Conservation (phyloP, 2,113 vertebrate species). For the Hemiprocne comata region DNA sequence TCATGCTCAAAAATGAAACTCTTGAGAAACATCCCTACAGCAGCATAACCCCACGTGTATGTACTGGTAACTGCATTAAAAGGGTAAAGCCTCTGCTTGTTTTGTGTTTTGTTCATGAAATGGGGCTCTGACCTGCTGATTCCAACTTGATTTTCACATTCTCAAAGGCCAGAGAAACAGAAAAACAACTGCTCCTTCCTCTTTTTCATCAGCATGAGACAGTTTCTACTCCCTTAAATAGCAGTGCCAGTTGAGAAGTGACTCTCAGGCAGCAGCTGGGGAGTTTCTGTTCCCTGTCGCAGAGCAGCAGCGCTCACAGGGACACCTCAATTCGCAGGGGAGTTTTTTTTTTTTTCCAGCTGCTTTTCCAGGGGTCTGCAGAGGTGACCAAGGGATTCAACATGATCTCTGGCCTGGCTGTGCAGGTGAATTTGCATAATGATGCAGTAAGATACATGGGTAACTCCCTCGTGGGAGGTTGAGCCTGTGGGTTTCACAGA, state of each 20-base stretch:
- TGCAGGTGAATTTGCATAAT: background rate
- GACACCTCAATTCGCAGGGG: background rate
- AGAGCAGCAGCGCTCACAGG: background rate
- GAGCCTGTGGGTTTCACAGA: background rate
- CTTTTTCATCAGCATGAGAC: background rate
- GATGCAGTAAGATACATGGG: background rate
- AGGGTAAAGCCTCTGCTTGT: background rate
- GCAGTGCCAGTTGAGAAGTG: background rate
- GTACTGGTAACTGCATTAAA: background rate
- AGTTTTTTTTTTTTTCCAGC: background rate
- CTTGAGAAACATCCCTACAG: background rate
- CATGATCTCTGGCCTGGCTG: background rate
- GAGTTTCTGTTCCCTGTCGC: slow-evolving; percentile 42
- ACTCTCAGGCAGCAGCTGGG: background rate
- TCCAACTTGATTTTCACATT: background rate
- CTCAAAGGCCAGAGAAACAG: background rate
- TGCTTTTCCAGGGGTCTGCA: background rate
- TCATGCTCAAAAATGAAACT: background rate
- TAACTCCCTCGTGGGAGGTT: background rate
- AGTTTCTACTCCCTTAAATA: background rate
- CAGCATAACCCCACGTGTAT: accelerated
- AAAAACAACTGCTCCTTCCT: slow-evolving; percentile 35
- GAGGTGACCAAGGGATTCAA: accelerated
- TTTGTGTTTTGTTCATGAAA: background rate
- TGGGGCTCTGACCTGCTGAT: background rate